phyloP scores from a whole-genome alignment of 1,140 invertebrate species.

The Halyomorpha halys region DNA sequence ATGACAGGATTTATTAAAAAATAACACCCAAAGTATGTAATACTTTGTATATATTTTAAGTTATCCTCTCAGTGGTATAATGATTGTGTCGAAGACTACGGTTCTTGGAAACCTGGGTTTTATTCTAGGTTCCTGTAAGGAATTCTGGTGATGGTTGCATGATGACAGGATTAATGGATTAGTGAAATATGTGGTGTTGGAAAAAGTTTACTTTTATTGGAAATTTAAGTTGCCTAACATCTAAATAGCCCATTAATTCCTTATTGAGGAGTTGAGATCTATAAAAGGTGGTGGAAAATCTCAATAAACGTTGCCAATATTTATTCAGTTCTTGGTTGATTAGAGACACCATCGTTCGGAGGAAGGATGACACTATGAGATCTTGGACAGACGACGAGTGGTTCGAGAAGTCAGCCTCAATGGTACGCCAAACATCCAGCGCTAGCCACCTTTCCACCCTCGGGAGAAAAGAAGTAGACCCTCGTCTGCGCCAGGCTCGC shows the following conservation, averaged over 20 bases:
- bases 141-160: conserved; percentile 12
- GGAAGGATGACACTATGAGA: conserved; percentile 8
- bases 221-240: background rate
- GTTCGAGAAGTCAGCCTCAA: conserved; percentile 27
- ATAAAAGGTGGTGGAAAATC: no score
- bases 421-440: conserved; percentile 30
- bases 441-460: conserved; percentile 30
- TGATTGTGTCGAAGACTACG: no score
- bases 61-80: no score
- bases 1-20: no score
- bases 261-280: no score
- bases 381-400: conserved; percentile 11
- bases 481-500: conserved; percentile 35
- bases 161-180: background rate
- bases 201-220: conserved; percentile 4
- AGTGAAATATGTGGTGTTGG: conserved; percentile 1
- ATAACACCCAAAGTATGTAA: no score
- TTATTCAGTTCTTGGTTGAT: background rate
- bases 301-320: no score
- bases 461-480: conserved; percentile 24
- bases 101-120: no score
- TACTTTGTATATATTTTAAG: no score
- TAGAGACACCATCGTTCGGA: conserved; percentile 2
- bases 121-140: no score
- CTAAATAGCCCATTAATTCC: no score